Evolutionary conservation across 2,797 vertebrate species (phyloP).

Genomic region (Chaetodon trifasciatus): DNA sequence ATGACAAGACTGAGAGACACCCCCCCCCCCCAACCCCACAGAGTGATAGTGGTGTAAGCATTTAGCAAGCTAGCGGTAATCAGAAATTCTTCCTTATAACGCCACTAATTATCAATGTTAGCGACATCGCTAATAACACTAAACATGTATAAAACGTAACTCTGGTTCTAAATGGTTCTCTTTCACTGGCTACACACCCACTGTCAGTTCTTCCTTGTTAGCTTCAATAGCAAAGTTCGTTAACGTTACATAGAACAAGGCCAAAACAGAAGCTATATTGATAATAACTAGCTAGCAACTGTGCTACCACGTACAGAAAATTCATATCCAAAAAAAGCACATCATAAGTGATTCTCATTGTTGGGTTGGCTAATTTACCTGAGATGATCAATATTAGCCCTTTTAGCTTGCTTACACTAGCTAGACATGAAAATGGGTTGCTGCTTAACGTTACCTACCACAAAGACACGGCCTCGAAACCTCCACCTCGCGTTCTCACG

Average conservation of each 20-base stretch:
- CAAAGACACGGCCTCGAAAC: slow-evolving; percentile 64
- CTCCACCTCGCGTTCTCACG: slow-evolving; percentile 54
- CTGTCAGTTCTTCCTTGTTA: slow-evolving; percentile 29
- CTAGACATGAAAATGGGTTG: slow-evolving; percentile 17
- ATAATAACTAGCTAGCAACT: not conserved
- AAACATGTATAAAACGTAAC: not conserved
- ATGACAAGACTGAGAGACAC: slow-evolving; percentile 25
- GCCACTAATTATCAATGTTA: not conserved
- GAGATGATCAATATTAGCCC: slow-evolving; percentile 35
- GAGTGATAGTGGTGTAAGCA: not conserved
- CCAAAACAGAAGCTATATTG: slow-evolving; percentile 8
- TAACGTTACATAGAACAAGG: slow-evolving; percentile 21
- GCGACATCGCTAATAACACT: not conserved
- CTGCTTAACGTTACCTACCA: slow-evolving; percentile 63
- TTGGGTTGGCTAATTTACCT: not conserved
- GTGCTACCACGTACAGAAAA: not conserved
- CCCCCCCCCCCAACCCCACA: no score
- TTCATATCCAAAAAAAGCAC: not conserved
- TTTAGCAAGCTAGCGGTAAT: not conserved
- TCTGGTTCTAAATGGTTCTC: slow-evolving; percentile 1
- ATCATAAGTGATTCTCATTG: not conserved
- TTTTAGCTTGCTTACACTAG: slow-evolving; percentile 52
- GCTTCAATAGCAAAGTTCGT: slow-evolving; percentile 5
- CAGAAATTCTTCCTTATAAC: not conserved
- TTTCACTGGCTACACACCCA: slow-evolving; percentile 50